These are phyloP conservation scores for Ploceus nigricollis DNA, from an alignment of 2,113 vertebrate species.

Conservation along the genomic window DNA sequence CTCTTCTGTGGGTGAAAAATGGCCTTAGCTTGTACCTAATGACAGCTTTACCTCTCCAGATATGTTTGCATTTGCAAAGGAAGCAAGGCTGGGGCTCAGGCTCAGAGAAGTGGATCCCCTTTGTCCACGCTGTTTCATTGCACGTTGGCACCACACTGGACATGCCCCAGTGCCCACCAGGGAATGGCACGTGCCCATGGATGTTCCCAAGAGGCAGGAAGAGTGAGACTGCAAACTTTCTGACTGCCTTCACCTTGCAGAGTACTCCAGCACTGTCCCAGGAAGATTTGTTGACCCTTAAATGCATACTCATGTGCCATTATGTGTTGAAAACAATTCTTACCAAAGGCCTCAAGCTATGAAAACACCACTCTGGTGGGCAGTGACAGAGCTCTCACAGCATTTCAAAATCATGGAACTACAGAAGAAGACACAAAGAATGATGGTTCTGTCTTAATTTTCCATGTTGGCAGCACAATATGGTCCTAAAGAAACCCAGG, in stretches of 20 bases:
- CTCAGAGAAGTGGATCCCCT: neutral
- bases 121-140: fast-evolving
- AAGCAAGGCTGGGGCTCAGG: neutral
- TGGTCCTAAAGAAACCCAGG: neutral
- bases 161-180: neutral
- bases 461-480: neutral
- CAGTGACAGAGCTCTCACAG: neutral
- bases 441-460: neutral
- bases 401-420: neutral
- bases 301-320: neutral
- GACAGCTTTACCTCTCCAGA: neutral
- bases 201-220: neutral
- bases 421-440: neutral
- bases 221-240: neutral
- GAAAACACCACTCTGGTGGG: neutral
- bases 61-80: neutral
- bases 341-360: neutral
- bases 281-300: neutral
- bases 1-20: neutral
- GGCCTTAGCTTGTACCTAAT: neutral
- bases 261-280: neutral
- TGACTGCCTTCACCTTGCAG: neutral
- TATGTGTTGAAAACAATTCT: neutral
- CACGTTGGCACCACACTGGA: neutral
- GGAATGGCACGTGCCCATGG: fast-evolving